Conservation (phyloP, 2,113 vertebrate genomes). For the Paedocypris sp. region DNA sequence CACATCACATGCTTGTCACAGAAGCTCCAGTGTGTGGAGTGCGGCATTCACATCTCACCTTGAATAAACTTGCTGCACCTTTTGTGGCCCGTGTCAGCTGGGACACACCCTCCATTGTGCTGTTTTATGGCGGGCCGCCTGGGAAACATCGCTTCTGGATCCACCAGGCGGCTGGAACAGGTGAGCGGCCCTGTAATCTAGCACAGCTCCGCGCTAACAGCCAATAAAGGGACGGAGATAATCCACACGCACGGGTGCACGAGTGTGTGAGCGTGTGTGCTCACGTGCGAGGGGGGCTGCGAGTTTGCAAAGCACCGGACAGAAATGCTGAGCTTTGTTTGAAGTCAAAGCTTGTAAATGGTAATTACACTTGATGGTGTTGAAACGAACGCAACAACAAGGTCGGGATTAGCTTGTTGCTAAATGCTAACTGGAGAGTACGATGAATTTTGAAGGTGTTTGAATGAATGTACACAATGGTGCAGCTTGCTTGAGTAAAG, state of each 20-base stretch:
- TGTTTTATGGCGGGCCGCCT: slow-evolving; percentile 35
- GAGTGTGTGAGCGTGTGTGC: background rate
- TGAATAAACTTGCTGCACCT: slow-evolving; percentile 31
- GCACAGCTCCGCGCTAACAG: slow-evolving; percentile 29
- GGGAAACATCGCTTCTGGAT: slow-evolving; percentile 30
- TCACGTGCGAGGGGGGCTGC: background rate
- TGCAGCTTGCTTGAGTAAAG: no score
- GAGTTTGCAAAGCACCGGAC: background rate
- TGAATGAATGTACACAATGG: no score
- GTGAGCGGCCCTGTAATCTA: slow-evolving; percentile 41
- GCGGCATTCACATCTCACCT: slow-evolving; percentile 31
- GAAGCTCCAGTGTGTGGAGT: slow-evolving; percentile 6
- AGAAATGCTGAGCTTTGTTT: background rate
- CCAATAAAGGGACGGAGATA: slow-evolving; percentile 39
- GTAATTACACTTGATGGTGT: no score
- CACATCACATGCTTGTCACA: slow-evolving; percentile 41
- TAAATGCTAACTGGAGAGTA: no score
- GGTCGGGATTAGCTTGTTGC: no score
- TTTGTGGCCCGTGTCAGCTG: slow-evolving; percentile 40
- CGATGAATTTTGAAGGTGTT: no score
- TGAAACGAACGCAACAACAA: no score
- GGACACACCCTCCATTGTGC: slow-evolving; percentile 40
- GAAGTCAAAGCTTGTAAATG: background rate
- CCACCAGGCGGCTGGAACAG: slow-evolving; percentile 28
- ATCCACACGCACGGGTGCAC: slow-evolving; percentile 33